Conservation (phyloP, 2,888 invertebrate species). For the Sepiola atlantica region DNA sequence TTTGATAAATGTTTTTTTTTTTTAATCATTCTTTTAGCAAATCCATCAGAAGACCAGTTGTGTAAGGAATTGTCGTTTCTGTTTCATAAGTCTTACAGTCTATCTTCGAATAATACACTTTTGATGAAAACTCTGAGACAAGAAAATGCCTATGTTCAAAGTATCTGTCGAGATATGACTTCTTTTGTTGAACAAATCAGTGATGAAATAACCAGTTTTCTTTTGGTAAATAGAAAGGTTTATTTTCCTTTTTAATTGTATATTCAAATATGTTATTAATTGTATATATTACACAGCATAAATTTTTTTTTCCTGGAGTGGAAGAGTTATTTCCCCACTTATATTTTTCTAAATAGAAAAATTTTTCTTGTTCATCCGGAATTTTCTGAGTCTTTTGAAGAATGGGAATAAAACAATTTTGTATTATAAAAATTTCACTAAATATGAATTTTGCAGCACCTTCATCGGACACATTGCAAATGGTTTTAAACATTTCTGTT, state of each 20-base stretch:
- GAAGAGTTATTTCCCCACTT: too few relatives aligned
- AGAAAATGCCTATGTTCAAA: not conserved
- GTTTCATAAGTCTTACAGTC: not conserved
- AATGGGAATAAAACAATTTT: too few relatives aligned
- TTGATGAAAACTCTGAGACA: not conserved
- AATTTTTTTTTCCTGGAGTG: too few relatives aligned
- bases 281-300: too few relatives aligned
- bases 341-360: too few relatives aligned
- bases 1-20: not conserved
- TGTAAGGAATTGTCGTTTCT: not conserved
- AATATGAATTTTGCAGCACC: too few relatives aligned
- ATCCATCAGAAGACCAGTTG: not conserved
- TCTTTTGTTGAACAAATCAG: constrained; percentile 5
- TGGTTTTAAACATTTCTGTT: too few relatives aligned
- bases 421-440: too few relatives aligned
- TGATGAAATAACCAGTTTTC: not conserved
- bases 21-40: not conserved
- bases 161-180: not conserved
- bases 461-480: too few relatives aligned
- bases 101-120: not conserved
- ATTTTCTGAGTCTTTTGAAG: too few relatives aligned
- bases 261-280: not conserved
- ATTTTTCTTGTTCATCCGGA: too few relatives aligned
- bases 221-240: not conserved
- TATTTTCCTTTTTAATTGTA: not conserved